phyloP scores from a whole-genome alignment of 2,113 vertebrate species.

The Chaenocephalus aceratus region DNA sequence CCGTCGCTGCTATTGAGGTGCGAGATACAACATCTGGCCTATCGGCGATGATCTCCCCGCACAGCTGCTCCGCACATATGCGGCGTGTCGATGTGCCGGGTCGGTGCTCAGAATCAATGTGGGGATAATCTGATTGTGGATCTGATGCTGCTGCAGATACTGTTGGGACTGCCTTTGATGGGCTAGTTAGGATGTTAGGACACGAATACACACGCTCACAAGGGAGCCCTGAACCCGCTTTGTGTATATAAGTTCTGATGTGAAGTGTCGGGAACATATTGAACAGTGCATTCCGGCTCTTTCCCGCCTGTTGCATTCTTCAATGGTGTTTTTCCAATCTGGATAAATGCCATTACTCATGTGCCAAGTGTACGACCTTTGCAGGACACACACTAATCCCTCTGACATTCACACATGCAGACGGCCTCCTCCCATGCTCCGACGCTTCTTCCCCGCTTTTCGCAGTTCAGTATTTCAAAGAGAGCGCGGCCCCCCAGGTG shows the following conservation, averaged over 20 bases:
- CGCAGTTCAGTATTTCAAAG: conserved; percentile 55
- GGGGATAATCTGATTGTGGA: conserved; percentile 36
- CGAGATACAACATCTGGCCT: conserved; percentile 65
- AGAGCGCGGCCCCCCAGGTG: conserved; percentile 26
- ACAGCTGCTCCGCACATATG: conserved; percentile 66
- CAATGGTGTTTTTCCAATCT: not conserved
- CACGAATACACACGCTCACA: not conserved
- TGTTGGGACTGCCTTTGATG: conserved; percentile 29
- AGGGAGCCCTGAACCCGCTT: not conserved
- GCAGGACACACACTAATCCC: conserved; percentile 38
- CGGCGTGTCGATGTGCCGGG: conserved; percentile 49
- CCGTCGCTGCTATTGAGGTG: conserved; percentile 55
- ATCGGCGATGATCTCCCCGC: conserved; percentile 47
- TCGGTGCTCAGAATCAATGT: conserved; percentile 14
- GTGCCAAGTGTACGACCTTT: conserved; percentile 15
- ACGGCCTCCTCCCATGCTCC: not conserved
- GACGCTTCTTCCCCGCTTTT: not conserved
- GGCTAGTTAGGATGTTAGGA: conserved; percentile 18
- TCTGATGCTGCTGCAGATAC: conserved; percentile 23
- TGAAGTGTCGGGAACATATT: not conserved
- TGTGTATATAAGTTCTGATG: not conserved
- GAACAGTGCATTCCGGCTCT: not conserved
- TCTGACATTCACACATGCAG: conserved; percentile 52
- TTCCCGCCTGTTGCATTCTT: not conserved
- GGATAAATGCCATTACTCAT: conserved; percentile 18